phyloP scores from a whole-genome alignment of 2,113 vertebrate species.

The Callithrix jacchus region DNA sequence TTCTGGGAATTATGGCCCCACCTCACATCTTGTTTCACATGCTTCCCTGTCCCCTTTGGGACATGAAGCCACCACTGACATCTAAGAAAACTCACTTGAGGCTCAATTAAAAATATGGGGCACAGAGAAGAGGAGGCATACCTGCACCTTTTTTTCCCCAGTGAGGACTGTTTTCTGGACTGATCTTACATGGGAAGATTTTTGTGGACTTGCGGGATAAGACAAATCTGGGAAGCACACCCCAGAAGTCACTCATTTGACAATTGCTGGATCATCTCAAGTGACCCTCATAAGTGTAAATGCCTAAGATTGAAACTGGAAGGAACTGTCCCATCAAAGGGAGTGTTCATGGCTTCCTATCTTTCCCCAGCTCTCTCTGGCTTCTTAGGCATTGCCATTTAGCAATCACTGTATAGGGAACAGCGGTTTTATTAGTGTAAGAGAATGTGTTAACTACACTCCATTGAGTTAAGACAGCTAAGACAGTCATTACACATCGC shows the following conservation, averaged over 20 bases:
- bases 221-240: neutral
- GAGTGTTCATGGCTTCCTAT: neutral
- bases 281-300: neutral
- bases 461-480: neutral
- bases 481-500: neutral
- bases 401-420: neutral
- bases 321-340: neutral
- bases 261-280: neutral
- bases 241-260: neutral
- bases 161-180: neutral
- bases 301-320: neutral
- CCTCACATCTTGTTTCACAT: constrained; percentile 58
- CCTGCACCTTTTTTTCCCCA: neutral
- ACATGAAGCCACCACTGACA: neutral
- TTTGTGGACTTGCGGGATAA: neutral
- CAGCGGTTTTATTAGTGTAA: neutral
- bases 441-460: neutral
- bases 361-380: neutral
- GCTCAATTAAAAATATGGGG: constrained; percentile 66
- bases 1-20: constrained; percentile 63
- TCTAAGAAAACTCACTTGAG: constrained; percentile 71
- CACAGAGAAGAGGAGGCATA: neutral
- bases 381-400: neutral
- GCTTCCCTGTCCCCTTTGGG: constrained; percentile 60
- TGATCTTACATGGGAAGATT: neutral